Base-by-base conservation (phyloP, 2,888 invertebrate species). In the Boloria selene region DNA sequence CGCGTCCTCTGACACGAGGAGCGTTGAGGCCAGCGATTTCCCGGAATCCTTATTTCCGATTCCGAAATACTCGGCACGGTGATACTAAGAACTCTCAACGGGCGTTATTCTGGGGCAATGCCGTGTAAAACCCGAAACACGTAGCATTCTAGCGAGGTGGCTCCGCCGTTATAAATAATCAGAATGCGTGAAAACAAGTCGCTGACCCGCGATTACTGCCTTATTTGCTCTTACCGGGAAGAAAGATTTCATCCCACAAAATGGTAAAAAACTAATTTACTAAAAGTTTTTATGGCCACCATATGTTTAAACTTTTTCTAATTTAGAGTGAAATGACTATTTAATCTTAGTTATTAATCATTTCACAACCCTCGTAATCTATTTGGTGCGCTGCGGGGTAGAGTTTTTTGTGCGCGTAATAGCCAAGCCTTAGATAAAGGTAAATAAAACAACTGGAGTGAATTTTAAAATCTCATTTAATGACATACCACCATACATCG, bases 11-110 rank as follows among this genome's bases (percentile, higher is more conserved):
- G 44, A 26, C 55, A 50, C 64, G 64, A 52, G 58, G 56, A 16
- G 55, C 51, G 56, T 50, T 47, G 87, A 87, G 87, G 88, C 87
- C 87, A 87, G 80, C 81, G 74, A 78, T 84, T 90, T 90, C 89
- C 83, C 77, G 81, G 90, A 90, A 90, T 85, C 85, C 83, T 85
- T 86, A 86, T 90, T 88, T 90, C 90, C 90, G 90, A 90, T 89
- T 88, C 89, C 88, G 87, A 90, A 90, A 89, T 86, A 89, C 87
- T 79, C 84, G 81, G 77, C 80, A 82, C 83, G 74, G 77, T 84
- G 79, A 80, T 90, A 90, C 90, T 82, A 82, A 86, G 90, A 90
- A 90, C 84, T 87, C 83, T 84, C 82, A 75, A 76, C 84, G 77
- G 77, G 84, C 80, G 86, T 87, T 89, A 89, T 90, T 89, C 88